These are phyloP conservation scores for Dryas iulia DNA, from an alignment of 1,140 invertebrate genomes.

Conservation along the genomic window DNA sequence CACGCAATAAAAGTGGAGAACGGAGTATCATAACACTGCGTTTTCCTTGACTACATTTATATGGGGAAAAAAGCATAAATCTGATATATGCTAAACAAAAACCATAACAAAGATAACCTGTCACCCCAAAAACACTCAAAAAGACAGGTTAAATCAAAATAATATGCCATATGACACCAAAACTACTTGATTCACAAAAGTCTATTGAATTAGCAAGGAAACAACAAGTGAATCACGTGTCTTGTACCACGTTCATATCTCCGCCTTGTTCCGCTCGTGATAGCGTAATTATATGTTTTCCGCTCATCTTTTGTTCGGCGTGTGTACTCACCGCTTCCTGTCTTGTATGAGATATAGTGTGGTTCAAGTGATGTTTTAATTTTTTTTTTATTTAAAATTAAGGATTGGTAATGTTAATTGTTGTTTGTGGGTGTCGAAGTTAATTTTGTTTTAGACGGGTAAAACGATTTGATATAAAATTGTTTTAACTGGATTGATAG, in stretches of 20 bases:
- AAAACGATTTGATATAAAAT: too few relatives aligned
- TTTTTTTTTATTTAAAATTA: not conserved
- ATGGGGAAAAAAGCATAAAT: too few relatives aligned
- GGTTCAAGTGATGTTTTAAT: slow-evolving; percentile 6
- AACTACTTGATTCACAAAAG: not conserved
- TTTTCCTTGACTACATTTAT: too few relatives aligned
- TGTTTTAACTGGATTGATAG: too few relatives aligned
- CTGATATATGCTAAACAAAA: too few relatives aligned
- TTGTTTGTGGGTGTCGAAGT: too few relatives aligned
- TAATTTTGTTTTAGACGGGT: too few relatives aligned
- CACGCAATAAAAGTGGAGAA: too few relatives aligned
- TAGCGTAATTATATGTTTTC: slow-evolving; percentile 76
- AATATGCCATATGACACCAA: not conserved
- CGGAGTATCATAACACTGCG: too few relatives aligned
- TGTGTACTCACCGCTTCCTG: slow-evolving; percentile 46
- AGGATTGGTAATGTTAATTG: not conserved
- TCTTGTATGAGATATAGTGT: slow-evolving; percentile 34
- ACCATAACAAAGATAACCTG: too few relatives aligned
- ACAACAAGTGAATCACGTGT: slow-evolving; percentile 35
- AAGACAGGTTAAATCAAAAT: not conserved
- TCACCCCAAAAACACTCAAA: not conserved
- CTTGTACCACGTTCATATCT: slow-evolving; percentile 30
- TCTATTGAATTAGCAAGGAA: slow-evolving; percentile 31
- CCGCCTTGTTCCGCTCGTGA: slow-evolving; percentile 51
- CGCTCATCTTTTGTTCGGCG: slow-evolving; percentile 52